Evolutionary conservation across 2,113 vertebrate genomes (phyloP).

Genomic region (Corapipo altera): DNA sequence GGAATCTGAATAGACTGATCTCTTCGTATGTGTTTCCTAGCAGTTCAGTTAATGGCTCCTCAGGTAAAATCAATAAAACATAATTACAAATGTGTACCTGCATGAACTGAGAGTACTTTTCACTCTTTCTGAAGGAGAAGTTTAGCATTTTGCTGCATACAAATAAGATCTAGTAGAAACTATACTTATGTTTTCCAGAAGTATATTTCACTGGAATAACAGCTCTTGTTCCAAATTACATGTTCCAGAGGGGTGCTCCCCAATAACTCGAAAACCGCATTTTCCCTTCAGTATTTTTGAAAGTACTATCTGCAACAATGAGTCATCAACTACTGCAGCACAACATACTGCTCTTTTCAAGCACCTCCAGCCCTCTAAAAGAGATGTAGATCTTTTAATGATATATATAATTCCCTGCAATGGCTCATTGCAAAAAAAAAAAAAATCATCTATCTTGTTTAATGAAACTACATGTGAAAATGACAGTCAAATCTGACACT

Average conservation of each 20-base stretch:
- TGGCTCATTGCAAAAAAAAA: background rate
- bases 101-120: background rate
- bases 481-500: background rate
- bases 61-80: background rate
- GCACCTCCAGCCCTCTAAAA: constrained; percentile 33
- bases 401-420: background rate
- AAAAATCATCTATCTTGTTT: constrained; percentile 8
- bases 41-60: background rate
- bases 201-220: background rate
- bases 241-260: background rate
- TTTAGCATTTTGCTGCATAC: background rate
- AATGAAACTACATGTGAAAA: constrained; percentile 2
- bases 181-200: background rate
- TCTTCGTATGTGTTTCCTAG: background rate
- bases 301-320: constrained; percentile 73
- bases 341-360: constrained; percentile 33
- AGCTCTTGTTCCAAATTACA: background rate
- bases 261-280: constrained; percentile 39
- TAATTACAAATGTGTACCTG: background rate
- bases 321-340: constrained; percentile 76
- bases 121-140: background rate
- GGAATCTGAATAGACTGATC: background rate
- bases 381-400: background rate
- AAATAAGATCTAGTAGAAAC: background rate
- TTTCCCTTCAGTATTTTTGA: constrained; percentile 26